phyloP scores from a whole-genome alignment of 2,113 vertebrate species.

The Pholis gunnellus region DNA sequence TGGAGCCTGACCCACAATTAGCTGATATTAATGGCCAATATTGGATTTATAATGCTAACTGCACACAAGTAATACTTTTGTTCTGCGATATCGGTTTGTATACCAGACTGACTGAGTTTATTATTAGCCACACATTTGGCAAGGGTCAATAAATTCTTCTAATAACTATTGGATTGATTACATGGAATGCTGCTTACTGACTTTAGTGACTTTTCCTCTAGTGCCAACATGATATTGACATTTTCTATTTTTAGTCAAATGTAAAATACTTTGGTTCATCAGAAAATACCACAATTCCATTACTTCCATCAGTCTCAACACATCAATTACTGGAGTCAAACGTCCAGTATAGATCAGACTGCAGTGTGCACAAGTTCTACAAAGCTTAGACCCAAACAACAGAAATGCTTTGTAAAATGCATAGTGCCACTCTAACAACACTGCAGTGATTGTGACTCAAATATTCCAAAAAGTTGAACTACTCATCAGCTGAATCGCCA shows the following conservation, averaged over 20 bases:
- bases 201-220: background rate
- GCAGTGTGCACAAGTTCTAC: no score
- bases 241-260: background rate
- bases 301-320: background rate
- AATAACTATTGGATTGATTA: background rate
- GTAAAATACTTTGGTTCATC: background rate
- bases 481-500: slow-evolving; percentile 1
- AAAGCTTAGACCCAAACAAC: background rate
- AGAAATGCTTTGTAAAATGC: slow-evolving; percentile 5
- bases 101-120: background rate
- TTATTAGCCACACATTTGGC: background rate
- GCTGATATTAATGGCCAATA: background rate
- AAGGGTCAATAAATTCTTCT: background rate
- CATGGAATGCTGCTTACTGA: background rate
- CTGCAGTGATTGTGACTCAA: background rate
- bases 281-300: background rate
- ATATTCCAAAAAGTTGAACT: background rate
- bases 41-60: background rate
- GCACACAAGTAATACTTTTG: background rate
- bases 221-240: background rate
- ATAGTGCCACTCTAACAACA: background rate
- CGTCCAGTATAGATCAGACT: background rate
- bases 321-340: background rate
- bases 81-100: background rate
- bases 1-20: background rate